These are phyloP conservation scores for Spinus pinus DNA, from an alignment of 2,797 vertebrate species.

Conservation along the genomic window DNA sequence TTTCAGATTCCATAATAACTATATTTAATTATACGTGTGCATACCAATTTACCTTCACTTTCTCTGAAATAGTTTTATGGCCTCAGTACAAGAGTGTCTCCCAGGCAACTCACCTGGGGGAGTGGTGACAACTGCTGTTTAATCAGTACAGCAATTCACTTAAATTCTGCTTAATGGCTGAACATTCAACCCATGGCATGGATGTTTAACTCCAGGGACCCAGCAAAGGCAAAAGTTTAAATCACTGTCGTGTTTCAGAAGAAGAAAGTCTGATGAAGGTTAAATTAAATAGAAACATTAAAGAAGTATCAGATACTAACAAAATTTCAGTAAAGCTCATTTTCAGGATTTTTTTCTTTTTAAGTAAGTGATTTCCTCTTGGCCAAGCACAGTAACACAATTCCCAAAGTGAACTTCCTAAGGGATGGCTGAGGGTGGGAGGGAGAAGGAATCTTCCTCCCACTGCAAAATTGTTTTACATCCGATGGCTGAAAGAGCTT, in stretches of 20 bases:
- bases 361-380: background rate
- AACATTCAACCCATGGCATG: background rate
- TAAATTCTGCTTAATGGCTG: background rate
- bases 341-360: background rate
- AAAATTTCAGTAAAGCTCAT: background rate
- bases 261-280: background rate
- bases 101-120: constrained; percentile 3
- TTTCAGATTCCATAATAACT: background rate
- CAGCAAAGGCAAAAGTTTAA: background rate
- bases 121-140: background rate
- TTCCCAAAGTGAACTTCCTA: background rate
- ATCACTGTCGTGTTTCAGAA: background rate
- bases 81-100: background rate
- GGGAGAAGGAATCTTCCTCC: background rate
- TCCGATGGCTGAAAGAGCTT: background rate
- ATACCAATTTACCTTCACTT: background rate
- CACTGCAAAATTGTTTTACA: background rate
- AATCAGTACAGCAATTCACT: background rate
- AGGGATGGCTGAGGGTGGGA: background rate
- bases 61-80: background rate
- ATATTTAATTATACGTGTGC: background rate
- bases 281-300: background rate
- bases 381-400: background rate
- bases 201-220: background rate
- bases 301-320: background rate